A percentile compares a stretch with the other conserved stretches of the same genome.
These are phyloP conservation scores for Zapornia atra DNA, from an alignment of 2,113 vertebrate species.

Conservation along the genomic window DNA sequence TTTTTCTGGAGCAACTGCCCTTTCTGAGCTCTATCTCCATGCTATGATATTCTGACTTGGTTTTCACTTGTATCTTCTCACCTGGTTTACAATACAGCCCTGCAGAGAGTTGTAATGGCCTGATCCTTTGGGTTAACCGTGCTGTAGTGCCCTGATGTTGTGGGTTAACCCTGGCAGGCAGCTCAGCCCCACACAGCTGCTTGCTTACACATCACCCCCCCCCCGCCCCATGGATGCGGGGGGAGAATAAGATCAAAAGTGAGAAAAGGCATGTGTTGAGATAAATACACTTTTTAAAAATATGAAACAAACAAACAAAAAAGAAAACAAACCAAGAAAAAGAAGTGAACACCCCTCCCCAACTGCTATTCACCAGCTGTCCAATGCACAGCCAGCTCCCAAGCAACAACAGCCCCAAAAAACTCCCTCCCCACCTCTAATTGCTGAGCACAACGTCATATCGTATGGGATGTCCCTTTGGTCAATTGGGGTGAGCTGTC, in stretches of 20 bases:
- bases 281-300: neutral
- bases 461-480: neutral
- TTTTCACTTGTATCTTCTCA: neutral
- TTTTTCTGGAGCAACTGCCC: neutral
- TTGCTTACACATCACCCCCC: no score
- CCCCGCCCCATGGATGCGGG: no score
- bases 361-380: neutral
- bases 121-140: neutral
- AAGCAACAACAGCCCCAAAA: neutral
- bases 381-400: neutral
- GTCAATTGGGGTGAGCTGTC: neutral
- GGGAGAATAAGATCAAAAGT: neutral
- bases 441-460: neutral
- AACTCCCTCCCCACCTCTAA: neutral
- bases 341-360: neutral
- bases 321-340: neutral
- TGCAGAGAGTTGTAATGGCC: neutral
- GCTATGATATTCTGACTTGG: neutral
- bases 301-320: neutral
- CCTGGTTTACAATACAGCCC: neutral
- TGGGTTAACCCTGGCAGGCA: neutral
- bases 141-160: neutral
- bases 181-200: neutral
- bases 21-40: neutral
- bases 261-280: neutral